Conservation (phyloP, 1,140 invertebrate species). For the Steinernema feltiae region DNA sequence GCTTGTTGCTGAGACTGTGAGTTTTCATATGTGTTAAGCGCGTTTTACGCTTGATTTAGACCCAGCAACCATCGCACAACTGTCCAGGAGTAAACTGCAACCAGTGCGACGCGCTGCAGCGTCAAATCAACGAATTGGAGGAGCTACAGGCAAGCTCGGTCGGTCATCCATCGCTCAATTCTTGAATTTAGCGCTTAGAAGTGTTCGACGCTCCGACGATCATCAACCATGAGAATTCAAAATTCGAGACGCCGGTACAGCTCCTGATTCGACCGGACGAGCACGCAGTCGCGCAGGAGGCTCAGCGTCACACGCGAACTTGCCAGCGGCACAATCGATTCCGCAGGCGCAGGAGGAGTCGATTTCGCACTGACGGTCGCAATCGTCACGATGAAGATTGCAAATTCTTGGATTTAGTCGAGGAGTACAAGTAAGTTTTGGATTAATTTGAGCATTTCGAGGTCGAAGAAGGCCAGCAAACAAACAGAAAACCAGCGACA, state of each 20-base stretch:
- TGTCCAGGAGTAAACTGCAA: not conserved
- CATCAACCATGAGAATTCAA: too few species aligned
- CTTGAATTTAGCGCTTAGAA: not conserved
- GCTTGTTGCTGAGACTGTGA: not conserved
- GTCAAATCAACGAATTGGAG: not conserved
- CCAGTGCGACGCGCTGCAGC: not conserved
- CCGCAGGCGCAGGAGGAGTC: not conserved
- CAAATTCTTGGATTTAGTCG: not conserved
- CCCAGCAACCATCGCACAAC: not conserved
- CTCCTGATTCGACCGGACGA: conserved; percentile 1
- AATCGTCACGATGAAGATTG: not conserved
- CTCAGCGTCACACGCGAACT: not conserved
- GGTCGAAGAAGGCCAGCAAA: too few species aligned
- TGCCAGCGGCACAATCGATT: not conserved
- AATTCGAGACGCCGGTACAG: not conserved
- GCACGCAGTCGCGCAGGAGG: not conserved
- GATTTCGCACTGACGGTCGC: not conserved
- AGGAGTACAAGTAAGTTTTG: not conserved
- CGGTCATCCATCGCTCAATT: not conserved
- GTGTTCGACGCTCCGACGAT: not conserved
- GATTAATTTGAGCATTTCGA: too few species aligned
- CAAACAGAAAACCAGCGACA: too few species aligned
- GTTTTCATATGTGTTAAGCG: not conserved
- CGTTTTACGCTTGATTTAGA: not conserved
- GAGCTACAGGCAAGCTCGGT: not conserved